phyloP scores from a whole-genome alignment of 2,888 invertebrate genomes.

The Leptarthrus brevirostris region DNA sequence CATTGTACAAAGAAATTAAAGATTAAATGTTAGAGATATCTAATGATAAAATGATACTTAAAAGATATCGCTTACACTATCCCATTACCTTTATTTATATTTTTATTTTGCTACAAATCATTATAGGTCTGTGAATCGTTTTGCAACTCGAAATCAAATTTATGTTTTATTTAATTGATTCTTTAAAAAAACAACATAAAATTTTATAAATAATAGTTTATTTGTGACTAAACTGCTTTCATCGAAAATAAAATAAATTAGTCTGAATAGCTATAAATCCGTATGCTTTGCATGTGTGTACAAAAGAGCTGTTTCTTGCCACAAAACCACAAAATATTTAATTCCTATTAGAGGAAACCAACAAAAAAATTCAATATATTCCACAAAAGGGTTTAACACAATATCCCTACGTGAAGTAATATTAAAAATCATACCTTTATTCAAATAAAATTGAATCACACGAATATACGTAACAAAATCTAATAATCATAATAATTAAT shows the following conservation, averaged over 20 bases:
- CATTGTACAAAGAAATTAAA: slow-evolving; percentile 39
- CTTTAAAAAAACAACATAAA: too few relatives aligned
- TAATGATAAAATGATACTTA: slow-evolving; percentile 8
- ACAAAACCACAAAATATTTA: background rate
- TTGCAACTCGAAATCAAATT: background rate
- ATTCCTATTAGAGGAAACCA: background rate
- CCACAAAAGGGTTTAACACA: background rate
- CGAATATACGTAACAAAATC: slow-evolving; percentile 52
- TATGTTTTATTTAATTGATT: background rate
- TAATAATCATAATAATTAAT: slow-evolving; percentile 42
- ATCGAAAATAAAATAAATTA: too few relatives aligned
- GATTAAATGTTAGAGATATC: slow-evolving; percentile 23
- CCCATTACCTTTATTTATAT: too few relatives aligned
- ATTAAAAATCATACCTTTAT: slow-evolving; percentile 30
- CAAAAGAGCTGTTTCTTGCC: slow-evolving; percentile 46
- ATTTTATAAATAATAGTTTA: too few relatives aligned
- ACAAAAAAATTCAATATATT: background rate
- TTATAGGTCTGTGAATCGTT: too few relatives aligned
- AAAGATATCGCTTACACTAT: slow-evolving; percentile 22
- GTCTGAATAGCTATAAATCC: too few relatives aligned
- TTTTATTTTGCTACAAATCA: too few relatives aligned
- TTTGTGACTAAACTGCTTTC: too few relatives aligned
- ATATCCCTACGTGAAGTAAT: slow-evolving; percentile 23
- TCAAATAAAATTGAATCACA: slow-evolving; percentile 45
- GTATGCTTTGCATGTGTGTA: too few relatives aligned